phyloP scores from a whole-genome alignment of 2,888 invertebrate genomes.

The Tiliacea citrago region DNA sequence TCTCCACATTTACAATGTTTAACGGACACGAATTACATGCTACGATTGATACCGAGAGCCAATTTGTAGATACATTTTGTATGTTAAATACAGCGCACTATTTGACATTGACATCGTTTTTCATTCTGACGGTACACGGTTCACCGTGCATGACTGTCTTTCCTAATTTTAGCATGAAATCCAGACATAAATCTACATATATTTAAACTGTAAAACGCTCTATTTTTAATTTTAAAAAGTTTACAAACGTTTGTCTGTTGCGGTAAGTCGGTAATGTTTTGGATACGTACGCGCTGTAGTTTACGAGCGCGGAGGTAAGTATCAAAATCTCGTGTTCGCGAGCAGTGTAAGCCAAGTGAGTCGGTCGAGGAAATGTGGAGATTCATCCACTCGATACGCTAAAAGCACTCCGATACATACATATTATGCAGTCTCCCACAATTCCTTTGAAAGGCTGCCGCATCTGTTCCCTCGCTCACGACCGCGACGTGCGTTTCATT shows the following conservation, averaged over 20 bases:
- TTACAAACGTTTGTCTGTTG: conserved; percentile 58
- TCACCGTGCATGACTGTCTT: background rate
- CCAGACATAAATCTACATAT: conserved; percentile 22
- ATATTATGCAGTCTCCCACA: conserved; percentile 65
- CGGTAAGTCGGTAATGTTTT: conserved; percentile 54
- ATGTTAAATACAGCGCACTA: conserved; percentile 10
- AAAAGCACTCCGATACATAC: conserved; percentile 56
- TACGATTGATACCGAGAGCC: conserved; percentile 30
- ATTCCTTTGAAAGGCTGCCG: conserved; percentile 71
- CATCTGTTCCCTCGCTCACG: conserved; percentile 57
- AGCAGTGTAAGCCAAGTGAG: conserved; percentile 29
- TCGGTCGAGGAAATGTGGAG: conserved; percentile 51
- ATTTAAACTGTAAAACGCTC: conserved; percentile 55
- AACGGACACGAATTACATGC: conserved; percentile 35
- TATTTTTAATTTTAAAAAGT: conserved; percentile 64
- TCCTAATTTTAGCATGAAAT: conserved; percentile 29
- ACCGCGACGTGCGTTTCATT: conserved; percentile 72
- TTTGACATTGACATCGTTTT: conserved; percentile 46
- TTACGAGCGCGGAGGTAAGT: conserved; percentile 6
- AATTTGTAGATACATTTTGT: conserved; percentile 17
- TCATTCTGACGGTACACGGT: conserved; percentile 15
- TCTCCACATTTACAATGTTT: conserved; percentile 31
- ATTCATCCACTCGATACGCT: conserved; percentile 66
- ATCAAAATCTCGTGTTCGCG: conserved; percentile 37
- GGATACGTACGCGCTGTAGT: conserved; percentile 22